These are phyloP conservation scores for Phataginus tricuspis DNA, from an alignment of 2,797 vertebrate genomes.

Conservation along the genomic window DNA sequence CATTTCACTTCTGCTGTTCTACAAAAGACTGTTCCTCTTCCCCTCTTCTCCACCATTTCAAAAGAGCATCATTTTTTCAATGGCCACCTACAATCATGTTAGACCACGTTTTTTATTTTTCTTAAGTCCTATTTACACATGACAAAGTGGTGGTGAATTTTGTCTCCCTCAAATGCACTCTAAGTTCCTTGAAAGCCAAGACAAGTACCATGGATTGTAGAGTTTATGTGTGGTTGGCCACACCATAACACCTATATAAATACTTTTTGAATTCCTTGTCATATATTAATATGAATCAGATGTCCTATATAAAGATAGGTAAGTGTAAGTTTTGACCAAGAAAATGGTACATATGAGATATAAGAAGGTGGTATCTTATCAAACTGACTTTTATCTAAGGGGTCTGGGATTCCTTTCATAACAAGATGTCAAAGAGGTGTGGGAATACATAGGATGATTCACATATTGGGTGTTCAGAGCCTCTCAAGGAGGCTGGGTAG, in stretches of 20 bases:
- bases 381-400: not conserved
- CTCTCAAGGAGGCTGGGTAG: too few species aligned
- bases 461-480: not conserved
- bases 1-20: not conserved
- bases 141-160: not conserved
- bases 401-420: not conserved
- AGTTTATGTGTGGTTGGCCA: not conserved
- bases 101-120: not conserved
- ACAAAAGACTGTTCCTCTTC: not conserved
- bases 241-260: too few species aligned
- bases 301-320: not conserved
- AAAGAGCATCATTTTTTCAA: not conserved
- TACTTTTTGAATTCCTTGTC: not conserved
- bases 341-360: not conserved
- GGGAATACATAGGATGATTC: not conserved
- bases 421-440: not conserved
- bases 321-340: not conserved
- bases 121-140: not conserved
- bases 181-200: not conserved
- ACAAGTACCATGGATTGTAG: accelerated
- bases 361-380: not conserved
- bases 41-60: not conserved
- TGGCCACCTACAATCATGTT: too few species aligned
- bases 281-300: not conserved
- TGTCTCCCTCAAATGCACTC: not conserved